A percentile compares a stretch with the other conserved stretches of the same genome.
Evolutionary conservation across 2,888 invertebrate species (phyloP).

Genomic region (Mallateleia sp.): DNA sequence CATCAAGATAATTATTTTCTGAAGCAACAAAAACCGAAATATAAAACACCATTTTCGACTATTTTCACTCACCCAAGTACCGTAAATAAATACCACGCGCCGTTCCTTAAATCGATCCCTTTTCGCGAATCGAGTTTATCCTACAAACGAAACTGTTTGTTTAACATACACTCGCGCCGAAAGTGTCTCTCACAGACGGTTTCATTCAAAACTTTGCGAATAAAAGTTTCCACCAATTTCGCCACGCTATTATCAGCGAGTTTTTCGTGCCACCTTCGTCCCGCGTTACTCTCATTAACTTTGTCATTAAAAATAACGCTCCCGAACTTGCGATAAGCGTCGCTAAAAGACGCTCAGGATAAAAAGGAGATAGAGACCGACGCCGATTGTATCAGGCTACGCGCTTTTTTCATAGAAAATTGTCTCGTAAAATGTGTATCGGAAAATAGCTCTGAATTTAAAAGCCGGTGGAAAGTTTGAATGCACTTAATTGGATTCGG

Average conservation of each 20-base stretch:
- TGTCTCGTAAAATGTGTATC: constrained; percentile 1
- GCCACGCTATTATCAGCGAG: constrained; percentile 25
- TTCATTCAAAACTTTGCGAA: constrained; percentile 49
- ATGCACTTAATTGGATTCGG: neutral
- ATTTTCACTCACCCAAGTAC: too few relatives aligned
- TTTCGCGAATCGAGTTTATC: constrained; percentile 21
- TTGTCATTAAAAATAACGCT: constrained; percentile 24
- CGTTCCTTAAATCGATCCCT: constrained; percentile 5
- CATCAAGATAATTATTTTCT: too few relatives aligned
- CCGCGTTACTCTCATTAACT: constrained; percentile 20
- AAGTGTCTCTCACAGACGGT: constrained; percentile 31
- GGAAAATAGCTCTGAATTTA: neutral
- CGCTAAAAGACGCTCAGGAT: constrained; percentile 6
- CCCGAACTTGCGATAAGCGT: constrained; percentile 8
- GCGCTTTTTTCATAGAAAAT: constrained; percentile 1
- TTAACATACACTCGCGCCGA: constrained; percentile 14
- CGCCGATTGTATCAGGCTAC: neutral
- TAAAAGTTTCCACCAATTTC: constrained; percentile 48
- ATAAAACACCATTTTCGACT: too few relatives aligned
- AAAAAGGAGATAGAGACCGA: neutral
- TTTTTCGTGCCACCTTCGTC: constrained; percentile 17
- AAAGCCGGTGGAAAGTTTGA: neutral
- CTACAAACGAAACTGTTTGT: constrained; percentile 35
- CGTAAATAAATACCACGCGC: neutral
- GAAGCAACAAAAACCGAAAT: too few relatives aligned